Evolutionary conservation across 2,797 vertebrate genomes (phyloP).

Genomic region (Melanitta fusca): DNA sequence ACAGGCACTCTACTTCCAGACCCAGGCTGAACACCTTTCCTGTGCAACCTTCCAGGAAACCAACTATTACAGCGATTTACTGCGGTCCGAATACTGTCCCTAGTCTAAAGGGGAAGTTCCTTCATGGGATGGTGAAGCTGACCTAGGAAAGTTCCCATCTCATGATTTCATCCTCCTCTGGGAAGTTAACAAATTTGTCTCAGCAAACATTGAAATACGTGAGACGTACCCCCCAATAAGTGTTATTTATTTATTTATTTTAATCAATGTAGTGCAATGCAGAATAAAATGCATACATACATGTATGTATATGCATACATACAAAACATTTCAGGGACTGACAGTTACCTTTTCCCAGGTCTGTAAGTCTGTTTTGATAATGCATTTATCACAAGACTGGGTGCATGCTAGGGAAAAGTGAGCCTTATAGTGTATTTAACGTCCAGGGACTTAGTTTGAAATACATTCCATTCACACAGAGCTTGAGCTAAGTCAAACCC

Average conservation of each 20-base stretch:
- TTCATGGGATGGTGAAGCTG: not conserved
- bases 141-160: not conserved
- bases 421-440: not conserved
- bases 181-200: not conserved
- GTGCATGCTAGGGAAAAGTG: not conserved
- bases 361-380: not conserved
- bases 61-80: not conserved
- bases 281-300: not conserved
- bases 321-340: not conserved
- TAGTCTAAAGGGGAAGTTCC: not conserved
- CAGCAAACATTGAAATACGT: not conserved
- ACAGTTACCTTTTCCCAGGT: not conserved
- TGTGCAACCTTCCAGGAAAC: not conserved
- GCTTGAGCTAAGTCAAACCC: not conserved
- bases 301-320: not conserved
- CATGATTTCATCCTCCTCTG: not conserved
- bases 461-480: not conserved
- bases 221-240: not conserved
- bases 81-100: not conserved
- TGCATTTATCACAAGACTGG: not conserved
- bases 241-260: too few relatives aligned
- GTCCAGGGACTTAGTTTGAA: not conserved
- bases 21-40: not conserved
- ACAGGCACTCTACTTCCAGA: not conserved
- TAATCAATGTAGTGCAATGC: not conserved